phyloP scores from a whole-genome alignment of 2,113 vertebrate species.

The Rhinichthys klamathensis region DNA sequence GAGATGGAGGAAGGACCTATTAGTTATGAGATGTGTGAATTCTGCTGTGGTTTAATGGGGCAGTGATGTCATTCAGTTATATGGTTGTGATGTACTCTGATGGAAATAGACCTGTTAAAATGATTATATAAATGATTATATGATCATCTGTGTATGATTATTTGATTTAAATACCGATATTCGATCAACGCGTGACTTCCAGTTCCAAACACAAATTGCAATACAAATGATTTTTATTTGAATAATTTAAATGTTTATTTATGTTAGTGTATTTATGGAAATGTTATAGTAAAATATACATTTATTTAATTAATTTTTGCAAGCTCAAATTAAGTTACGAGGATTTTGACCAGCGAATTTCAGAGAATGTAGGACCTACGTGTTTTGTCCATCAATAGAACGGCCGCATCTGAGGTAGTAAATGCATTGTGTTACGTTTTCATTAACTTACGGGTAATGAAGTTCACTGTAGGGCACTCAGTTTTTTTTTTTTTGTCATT shows the following conservation, averaged over 20 bases:
- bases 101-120: background rate
- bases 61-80: background rate
- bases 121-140: background rate
- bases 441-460: no score
- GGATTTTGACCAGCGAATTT: no score
- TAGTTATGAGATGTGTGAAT: slow-evolving; percentile 47
- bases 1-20: slow-evolving; percentile 13
- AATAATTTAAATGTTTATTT: background rate
- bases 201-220: background rate
- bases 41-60: background rate
- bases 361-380: no score
- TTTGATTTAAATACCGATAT: background rate
- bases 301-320: background rate
- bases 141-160: background rate
- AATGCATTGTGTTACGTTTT: no score
- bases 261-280: background rate
- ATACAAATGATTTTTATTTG: no score
- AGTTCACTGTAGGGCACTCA: no score
- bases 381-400: no score
- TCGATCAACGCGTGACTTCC: background rate
- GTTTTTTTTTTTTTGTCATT: no score
- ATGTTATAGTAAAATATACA: background rate
- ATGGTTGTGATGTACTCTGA: background rate
- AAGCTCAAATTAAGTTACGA: no score
- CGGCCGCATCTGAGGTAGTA: no score